Evolutionary conservation across 2,797 vertebrate genomes (phyloP), one percentile per base, ranked within the genome.

Genomic region (Silurus aristotelis): DNA sequence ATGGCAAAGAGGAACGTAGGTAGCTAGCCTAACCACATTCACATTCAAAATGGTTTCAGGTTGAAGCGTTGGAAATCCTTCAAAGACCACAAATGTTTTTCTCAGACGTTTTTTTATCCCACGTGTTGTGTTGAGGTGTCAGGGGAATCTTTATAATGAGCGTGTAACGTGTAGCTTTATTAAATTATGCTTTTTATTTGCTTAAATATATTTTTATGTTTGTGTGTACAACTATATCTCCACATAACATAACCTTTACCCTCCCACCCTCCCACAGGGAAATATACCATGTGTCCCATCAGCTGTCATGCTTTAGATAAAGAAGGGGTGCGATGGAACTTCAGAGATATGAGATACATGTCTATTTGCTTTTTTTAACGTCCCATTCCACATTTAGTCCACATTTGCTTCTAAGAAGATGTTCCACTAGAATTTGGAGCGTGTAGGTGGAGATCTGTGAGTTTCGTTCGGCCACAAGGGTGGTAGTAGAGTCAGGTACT

Each of bases 281-380:
- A 68, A 90, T 85, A 86, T 80, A 91, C 92, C 92, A 94, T 95
- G 92, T 94, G 93, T 94, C 91, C 89, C 91, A 80, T 94, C 94
- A 95, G 94, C 94, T 95, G 94, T 94, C 60, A 38, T 9, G 86
- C 63, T 82, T 85, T 52, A 79, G 17, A 43, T 31, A 31, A 71
- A 63, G 61, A 58, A 52, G 20, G 31, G 63, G 55, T 81, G 80
- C 58, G 75, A 71, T 82, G 87, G 48, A 68, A n/a, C 20, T 61
- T 79, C 10, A 78, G 64, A 86, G 76, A 68, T 82, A 75, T 71
- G 68, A 87, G 66, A 85, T 72, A 15, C 71, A 9, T 22, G 60
- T 52, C 48, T 52, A 7, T 52, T 52, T 38, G 38, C 38, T 38
- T 38, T 38, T 38, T 38, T 52, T 0, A 52, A 52, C 7, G 48